Percentiles rank a stretch among this genome's conserved stretches.
Conservation (phyloP, 2,113 vertebrate genomes). For the Cariama cristata region DNA sequence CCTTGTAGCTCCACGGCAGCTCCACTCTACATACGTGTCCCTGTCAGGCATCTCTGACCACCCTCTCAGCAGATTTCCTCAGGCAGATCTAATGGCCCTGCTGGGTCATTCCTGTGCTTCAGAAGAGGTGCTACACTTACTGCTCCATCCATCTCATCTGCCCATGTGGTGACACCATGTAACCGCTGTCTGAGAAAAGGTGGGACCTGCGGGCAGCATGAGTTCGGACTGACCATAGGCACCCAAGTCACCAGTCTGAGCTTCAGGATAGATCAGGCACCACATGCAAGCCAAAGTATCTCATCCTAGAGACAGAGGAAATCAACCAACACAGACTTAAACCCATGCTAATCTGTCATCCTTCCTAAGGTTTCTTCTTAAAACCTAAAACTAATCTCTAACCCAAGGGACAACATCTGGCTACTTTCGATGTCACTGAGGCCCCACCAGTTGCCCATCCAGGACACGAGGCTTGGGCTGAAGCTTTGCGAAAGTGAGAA, state of each 20-base stretch:
- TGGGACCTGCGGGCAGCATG: not conserved
- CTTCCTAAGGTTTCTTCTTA: not conserved
- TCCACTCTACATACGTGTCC: accelerated
- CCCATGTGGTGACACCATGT: not conserved
- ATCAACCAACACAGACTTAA: not conserved
- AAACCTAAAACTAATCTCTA: not conserved
- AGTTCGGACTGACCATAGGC: not conserved
- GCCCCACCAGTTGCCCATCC: accelerated
- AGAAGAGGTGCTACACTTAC: not conserved
- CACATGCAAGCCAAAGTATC: not conserved
- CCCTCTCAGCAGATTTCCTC: not conserved
- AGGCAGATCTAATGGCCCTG: not conserved
- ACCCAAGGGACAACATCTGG: not conserved
- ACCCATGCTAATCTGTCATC: not conserved
- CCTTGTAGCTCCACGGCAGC: not conserved
- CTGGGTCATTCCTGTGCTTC: not conserved
- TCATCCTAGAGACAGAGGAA: not conserved
- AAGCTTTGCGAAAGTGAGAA: not conserved
- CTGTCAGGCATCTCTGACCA: not conserved
- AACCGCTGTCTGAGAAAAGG: not conserved
- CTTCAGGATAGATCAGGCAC: not conserved
- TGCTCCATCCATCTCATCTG: not conserved
- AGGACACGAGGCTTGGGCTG: not conserved
- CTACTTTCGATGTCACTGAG: not conserved
- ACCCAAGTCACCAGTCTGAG: not conserved